Conservation (phyloP, 2,888 invertebrate genomes). For the Volucella inflata region DNA sequence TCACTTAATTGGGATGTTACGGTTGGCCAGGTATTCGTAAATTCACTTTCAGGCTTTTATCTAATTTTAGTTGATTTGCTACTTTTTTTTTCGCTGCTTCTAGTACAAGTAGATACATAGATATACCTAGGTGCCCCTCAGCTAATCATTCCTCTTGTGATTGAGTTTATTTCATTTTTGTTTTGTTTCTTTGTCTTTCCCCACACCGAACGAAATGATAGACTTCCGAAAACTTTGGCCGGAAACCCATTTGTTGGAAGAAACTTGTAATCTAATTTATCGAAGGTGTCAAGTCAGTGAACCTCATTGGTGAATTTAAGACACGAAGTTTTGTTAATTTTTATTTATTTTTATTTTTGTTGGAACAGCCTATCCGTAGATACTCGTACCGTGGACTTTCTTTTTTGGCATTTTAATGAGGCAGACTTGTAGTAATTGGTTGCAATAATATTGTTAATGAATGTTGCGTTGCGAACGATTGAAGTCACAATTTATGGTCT, state of each 20-base stretch:
- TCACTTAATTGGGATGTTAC: conserved; percentile 62
- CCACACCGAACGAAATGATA: neutral
- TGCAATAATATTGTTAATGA: conserved; percentile 24
- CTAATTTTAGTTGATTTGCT: conserved; percentile 54
- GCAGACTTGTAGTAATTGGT: conserved; percentile 23
- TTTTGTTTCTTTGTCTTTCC: neutral
- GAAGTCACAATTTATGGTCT: conserved; percentile 9
- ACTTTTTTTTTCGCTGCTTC: neutral
- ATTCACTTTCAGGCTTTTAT: conserved; percentile 63
- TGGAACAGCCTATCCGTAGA: too few species aligned
- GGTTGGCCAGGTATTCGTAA: conserved; percentile 53
- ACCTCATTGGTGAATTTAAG: too few species aligned
- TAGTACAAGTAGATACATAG: too few species aligned
- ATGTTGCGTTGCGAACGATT: neutral
- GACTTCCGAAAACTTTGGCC: too few species aligned
- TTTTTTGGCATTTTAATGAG: conserved; percentile 48
- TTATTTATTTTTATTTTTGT: too few species aligned
- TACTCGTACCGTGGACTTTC: neutral
- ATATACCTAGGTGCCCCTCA: too few species aligned
- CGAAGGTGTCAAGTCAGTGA: too few species aligned
- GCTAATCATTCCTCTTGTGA: too few species aligned
- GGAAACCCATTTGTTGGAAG: too few species aligned
- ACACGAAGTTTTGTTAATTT: too few species aligned
- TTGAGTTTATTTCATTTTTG: neutral
- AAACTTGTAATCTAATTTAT: too few species aligned